These are phyloP conservation scores for Panagrolaimus sp. DNA, from an alignment of 1,140 invertebrate genomes.

Conservation along the genomic window DNA sequence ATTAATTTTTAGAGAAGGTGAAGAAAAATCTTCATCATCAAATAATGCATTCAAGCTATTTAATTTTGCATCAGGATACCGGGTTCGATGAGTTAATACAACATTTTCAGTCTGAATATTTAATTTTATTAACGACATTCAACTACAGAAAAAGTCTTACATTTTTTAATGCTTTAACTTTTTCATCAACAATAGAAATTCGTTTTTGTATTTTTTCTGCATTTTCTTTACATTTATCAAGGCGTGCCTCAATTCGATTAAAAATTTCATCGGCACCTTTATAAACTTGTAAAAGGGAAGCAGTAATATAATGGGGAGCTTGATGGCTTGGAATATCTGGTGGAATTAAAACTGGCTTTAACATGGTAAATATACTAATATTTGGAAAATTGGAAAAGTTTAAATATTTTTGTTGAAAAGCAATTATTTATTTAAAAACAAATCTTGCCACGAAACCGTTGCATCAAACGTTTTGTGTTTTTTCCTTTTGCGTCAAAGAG, in stretches of 20 bases:
- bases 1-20: neutral
- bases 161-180: constrained; percentile 1
- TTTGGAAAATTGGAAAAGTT: too few species aligned
- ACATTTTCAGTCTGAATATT: neutral
- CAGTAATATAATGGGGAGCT: neutral
- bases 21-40: neutral
- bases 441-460: too few species aligned
- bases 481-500: too few species aligned
- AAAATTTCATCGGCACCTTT: neutral
- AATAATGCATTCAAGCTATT: neutral
- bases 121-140: too few species aligned
- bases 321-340: neutral
- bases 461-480: too few species aligned
- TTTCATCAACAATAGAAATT: neutral
- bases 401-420: too few species aligned
- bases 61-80: neutral
- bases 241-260: neutral
- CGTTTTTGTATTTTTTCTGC: neutral
- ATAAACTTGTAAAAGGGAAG: neutral
- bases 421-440: too few species aligned
- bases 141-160: too few species aligned
- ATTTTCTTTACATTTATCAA: neutral
- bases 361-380: too few species aligned
- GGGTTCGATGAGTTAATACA: neutral
- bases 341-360: neutral